Evolutionary conservation across 2,113 vertebrate genomes (phyloP), one percentile per base, ranked within the genome.

Genomic region (Menidia beryllina): DNA sequence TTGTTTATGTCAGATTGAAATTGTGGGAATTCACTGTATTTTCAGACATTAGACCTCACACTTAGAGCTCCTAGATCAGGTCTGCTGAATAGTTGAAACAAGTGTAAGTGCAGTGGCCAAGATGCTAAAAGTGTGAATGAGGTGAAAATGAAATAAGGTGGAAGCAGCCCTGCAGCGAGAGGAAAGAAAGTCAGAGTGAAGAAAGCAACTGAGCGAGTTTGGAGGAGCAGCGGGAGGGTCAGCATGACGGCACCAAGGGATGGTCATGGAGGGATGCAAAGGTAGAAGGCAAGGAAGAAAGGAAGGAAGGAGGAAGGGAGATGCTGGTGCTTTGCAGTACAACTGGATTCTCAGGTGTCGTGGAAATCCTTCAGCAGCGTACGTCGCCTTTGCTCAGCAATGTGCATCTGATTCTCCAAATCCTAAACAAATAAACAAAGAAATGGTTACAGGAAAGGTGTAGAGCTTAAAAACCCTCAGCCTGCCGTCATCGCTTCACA

Each of bases 371-470:
- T 99, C 88, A 99, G 95, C 95, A 99, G 94, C 72, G 98, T 99
- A 79, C 96, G 96, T 85, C 97, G 95, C 90, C 95, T 96, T 94
- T 99, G 97, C 92, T 99, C 98, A 55, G 98, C 97, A 90, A 98
- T 98, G 92, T 99, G 97, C 98, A 99, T 99, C 94, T 99, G 98
- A 87, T 99, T 99, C 90, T 98, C 97, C 91, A 99, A 93, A 88
- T 99, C 97, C 98, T 99, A 88, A 9, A 81, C 21, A 75, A 83
- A 47, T 79, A 19, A 81, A 75, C 52, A 7, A 19, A 5, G 59
- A 19, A 27, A 25, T 26, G 21, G 24, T 23, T 2, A 14, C n/a
- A 12, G 25, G 0, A 7, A 58, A 59, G 49, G 3, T 30, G 30
- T 8, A 30, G 4, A 30, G 8, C 30, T 30, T 30, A 30, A 5